Percentiles rank a stretch among this genome's conserved stretches.
These are phyloP conservation scores for Dasypogon diadema DNA, from an alignment of 2,888 invertebrate species.

Conservation along the genomic window DNA sequence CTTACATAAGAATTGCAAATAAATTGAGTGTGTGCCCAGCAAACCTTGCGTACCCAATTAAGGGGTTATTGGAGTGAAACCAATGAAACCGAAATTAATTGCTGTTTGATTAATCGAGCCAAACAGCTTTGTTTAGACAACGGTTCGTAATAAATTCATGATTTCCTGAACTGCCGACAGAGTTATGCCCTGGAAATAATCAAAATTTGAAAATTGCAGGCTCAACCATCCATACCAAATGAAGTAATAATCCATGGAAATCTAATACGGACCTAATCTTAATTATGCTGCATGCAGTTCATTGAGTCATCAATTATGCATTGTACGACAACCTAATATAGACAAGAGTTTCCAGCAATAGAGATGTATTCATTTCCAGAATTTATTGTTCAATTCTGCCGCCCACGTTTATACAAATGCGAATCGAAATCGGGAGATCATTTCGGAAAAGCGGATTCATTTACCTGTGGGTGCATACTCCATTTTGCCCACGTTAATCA, in stretches of 20 bases:
- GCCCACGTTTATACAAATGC: background rate
- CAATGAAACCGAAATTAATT: no score
- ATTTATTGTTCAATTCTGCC: constrained; percentile 25
- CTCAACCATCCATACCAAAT: background rate
- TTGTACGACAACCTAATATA: constrained; percentile 20
- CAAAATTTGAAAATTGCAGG: background rate
- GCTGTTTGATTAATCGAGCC: background rate
- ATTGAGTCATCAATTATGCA: constrained; percentile 34
- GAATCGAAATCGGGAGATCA: constrained; percentile 20
- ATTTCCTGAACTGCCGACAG: background rate
- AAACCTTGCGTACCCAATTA: no score
- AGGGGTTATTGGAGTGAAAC: no score
- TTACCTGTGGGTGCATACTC: background rate
- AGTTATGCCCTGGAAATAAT: background rate
- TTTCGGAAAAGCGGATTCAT: constrained; percentile 11
- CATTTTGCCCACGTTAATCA: constrained; percentile 3
- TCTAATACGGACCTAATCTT: constrained; percentile 1
- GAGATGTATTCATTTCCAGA: constrained; percentile 19
- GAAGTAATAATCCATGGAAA: background rate
- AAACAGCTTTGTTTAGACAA: background rate
- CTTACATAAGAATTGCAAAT: no score
- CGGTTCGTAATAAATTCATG: background rate
- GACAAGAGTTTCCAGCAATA: background rate
- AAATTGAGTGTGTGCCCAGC: no score
- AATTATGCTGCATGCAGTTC: constrained; percentile 18